Conservation (phyloP, 2,888 invertebrate genomes). For the Glyphotaelius pellucidus region DNA sequence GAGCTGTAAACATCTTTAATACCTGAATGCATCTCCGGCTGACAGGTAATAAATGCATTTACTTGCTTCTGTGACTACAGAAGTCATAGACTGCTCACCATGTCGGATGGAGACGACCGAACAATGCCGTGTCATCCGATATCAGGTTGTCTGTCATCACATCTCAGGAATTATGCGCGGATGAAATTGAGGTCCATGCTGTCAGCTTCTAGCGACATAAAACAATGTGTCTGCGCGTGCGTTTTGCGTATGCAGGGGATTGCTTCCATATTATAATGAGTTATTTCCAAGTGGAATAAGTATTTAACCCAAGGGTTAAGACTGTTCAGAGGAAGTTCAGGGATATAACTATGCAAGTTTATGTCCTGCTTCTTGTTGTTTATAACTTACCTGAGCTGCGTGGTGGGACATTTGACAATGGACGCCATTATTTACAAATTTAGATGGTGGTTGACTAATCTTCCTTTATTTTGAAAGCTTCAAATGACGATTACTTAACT, state of each 20-base stretch:
- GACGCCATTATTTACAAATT: neutral
- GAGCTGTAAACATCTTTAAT: slow-evolving; percentile 46
- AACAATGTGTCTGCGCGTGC: neutral
- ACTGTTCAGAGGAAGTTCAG: neutral
- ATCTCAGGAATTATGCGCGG: slow-evolving; percentile 9
- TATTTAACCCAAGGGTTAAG: neutral
- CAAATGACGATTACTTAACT: neutral
- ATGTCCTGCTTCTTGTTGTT: neutral
- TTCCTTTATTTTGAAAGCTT: neutral
- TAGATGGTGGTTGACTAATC: neutral
- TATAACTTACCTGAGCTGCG: neutral
- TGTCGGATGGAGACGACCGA: slow-evolving; percentile 20
- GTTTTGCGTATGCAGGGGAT: neutral
- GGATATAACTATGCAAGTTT: neutral
- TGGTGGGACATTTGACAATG: neutral
- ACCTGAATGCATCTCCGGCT: slow-evolving; percentile 38
- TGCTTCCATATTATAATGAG: neutral
- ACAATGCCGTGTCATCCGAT: slow-evolving; percentile 48
- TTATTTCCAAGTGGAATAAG: neutral
- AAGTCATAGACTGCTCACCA: slow-evolving; percentile 42
- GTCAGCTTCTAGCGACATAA: neutral
- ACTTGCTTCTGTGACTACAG: slow-evolving; percentile 47
- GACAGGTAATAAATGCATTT: slow-evolving; percentile 47
- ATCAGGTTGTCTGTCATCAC: slow-evolving; percentile 41
- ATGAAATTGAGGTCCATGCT: slow-evolving; percentile 10